A percentile compares a stretch with the other conserved stretches of the same genome.
Evolutionary conservation across 2,888 invertebrate species (phyloP).

Genomic region (Chaetogeoica ovagalla): DNA sequence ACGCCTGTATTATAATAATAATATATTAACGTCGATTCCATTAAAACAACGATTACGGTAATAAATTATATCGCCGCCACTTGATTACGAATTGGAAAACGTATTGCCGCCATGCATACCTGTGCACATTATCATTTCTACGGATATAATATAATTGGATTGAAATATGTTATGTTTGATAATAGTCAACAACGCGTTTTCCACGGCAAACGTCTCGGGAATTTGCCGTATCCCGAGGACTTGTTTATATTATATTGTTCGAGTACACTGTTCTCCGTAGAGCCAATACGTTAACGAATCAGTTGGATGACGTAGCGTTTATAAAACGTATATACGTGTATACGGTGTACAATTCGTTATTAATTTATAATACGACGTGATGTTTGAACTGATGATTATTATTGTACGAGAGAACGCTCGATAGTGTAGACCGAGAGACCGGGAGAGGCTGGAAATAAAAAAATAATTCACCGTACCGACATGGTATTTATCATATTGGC

Average conservation of each 20-base stretch:
- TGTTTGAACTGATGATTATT: too few species aligned
- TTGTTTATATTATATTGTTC: not conserved
- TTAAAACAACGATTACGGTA: not conserved
- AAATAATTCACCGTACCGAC: too few species aligned
- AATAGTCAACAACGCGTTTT: not conserved
- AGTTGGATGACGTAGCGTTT: not conserved
- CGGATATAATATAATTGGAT: not conserved
- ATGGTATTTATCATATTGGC: too few species aligned
- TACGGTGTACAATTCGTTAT: not conserved
- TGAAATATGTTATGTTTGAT: constrained; percentile 1
- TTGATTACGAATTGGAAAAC: not conserved
- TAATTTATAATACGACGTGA: not conserved
- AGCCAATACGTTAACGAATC: not conserved
- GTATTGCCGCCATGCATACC: not conserved
- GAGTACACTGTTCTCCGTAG: not conserved
- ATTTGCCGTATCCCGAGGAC: not conserved
- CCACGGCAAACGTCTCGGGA: not conserved
- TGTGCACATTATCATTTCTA: not conserved
- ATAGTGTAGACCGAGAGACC: too few species aligned
- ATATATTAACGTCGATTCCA: too few species aligned
- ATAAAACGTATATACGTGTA: not conserved
- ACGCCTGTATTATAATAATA: too few species aligned
- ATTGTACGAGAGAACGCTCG: too few species aligned
- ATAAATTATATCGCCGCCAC: not conserved
- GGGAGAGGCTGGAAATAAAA: too few species aligned